Conservation (phyloP, 2,888 invertebrate species). For the Stratiomys singularior region DNA sequence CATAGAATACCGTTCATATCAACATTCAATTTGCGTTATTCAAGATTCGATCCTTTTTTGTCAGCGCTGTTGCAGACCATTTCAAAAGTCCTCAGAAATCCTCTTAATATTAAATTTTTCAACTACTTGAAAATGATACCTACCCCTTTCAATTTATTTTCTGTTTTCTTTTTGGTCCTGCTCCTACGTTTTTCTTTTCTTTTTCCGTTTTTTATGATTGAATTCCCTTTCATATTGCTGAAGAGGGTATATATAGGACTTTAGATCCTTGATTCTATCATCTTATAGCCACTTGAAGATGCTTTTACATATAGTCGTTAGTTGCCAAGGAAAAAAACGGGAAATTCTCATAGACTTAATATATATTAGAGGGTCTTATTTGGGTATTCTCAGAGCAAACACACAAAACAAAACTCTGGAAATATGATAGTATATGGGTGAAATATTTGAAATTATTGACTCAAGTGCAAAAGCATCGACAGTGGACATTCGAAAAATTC, state of each 20-base stretch:
- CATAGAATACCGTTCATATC: not conserved
- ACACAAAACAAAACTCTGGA: conserved; percentile 26
- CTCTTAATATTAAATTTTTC: conserved; percentile 40
- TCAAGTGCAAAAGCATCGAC: no score
- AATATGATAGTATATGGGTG: not conserved
- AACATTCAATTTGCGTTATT: conserved; percentile 22
- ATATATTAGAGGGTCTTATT: conserved; percentile 36
- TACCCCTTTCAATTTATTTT: conserved; percentile 48
- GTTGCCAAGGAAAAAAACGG: conserved; percentile 14
- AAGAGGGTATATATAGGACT: conserved; percentile 33
- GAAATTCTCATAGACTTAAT: not conserved
- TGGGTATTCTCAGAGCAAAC: conserved; percentile 21
- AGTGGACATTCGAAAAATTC: no score
- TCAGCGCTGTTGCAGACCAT: not conserved
- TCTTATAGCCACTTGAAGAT: conserved; percentile 33
- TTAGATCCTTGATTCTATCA: conserved; percentile 39
- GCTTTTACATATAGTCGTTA: conserved; percentile 37
- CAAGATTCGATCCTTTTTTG: conserved; percentile 2
- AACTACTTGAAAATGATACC: conserved; percentile 45
- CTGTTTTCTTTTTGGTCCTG: conserved; percentile 35
- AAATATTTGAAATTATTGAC: no score
- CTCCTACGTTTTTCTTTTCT: not conserved
- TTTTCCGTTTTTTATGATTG: conserved; percentile 30
- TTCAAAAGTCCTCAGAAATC: conserved; percentile 35
- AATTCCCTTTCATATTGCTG: conserved; percentile 35